Percentiles rank a stretch among this genome's conserved stretches.
These are phyloP conservation scores for Erebia ligea DNA, from an alignment of 2,888 invertebrate species.

Conservation along the genomic window DNA sequence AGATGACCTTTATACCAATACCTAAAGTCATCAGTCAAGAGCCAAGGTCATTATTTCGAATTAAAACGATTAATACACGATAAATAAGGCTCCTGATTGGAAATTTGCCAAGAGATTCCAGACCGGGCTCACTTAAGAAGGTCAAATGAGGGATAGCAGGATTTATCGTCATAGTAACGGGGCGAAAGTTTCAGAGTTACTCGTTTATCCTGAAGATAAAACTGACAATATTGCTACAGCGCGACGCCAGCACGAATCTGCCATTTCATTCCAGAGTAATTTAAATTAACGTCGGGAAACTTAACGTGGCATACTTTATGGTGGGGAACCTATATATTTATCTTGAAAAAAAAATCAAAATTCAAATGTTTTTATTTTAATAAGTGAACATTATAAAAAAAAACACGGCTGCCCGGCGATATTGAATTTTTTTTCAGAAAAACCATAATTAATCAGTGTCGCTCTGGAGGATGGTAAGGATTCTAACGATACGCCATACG, in stretches of 20 bases:
- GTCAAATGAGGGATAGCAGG: constrained; percentile 27
- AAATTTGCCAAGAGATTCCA: constrained; percentile 29
- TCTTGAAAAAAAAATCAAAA: no score
- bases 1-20: not conserved
- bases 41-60: constrained; percentile 8
- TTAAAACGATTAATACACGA: constrained; percentile 29
- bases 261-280: not conserved
- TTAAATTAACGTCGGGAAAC: not conserved
- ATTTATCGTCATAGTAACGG: constrained; percentile 27
- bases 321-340: no score
- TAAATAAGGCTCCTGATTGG: constrained; percentile 32
- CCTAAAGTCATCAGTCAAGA: constrained; percentile 6
- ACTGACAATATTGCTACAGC: constrained; percentile 23
- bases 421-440: no score
- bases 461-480: no score
- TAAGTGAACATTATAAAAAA: no score
- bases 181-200: constrained; percentile 21
- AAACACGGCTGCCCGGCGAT: no score
- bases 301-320: no score
- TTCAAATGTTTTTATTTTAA: no score
- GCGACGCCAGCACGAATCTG: not conserved
- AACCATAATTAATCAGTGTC: no score
- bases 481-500: no score
- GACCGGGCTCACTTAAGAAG: constrained; percentile 24
- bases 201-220: constrained; percentile 20